A percentile compares a stretch with the other conserved stretches of the same genome.
Conservation (phyloP, 2,797 vertebrate species). For the Streptopelia turtur region DNA sequence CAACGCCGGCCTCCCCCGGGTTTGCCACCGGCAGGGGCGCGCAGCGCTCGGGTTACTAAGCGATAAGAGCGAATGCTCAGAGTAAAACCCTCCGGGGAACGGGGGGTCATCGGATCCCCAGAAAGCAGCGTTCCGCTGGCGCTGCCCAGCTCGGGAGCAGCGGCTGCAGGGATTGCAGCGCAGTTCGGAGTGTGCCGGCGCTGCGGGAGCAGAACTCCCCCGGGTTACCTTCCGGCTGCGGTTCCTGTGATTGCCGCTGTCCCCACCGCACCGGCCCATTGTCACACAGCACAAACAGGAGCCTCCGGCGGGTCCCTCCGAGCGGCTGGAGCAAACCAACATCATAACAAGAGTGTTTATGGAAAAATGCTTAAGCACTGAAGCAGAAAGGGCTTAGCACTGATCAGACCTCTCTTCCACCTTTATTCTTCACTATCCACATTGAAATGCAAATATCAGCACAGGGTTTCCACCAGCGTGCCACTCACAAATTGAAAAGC, state of each 20-base stretch:
- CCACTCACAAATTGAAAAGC: slow-evolving; percentile 99
- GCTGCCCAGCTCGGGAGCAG: too few species aligned
- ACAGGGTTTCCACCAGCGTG: slow-evolving; percentile 98
- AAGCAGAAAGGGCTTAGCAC: slow-evolving; percentile 99
- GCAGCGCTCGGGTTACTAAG: accelerated
- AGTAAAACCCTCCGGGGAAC: accelerated
- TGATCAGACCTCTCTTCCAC: slow-evolving; percentile 99
- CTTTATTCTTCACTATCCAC: slow-evolving; percentile 99
- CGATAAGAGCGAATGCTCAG: accelerated
- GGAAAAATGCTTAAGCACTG: slow-evolving; percentile 90
- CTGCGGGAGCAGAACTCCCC: not conserved
- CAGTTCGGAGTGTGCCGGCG: accelerated
- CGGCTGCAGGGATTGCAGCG: too few species aligned
- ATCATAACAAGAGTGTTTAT: slow-evolving; percentile 98
- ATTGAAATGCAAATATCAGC: slow-evolving; percentile 99
- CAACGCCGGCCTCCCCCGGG: accelerated
- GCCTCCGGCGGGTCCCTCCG: slow-evolving; percentile 82
- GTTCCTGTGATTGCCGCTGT: not conserved
- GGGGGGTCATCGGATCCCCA: not conserved
- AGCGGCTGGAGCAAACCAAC: slow-evolving; percentile 88
- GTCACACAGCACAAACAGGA: slow-evolving; percentile 87
- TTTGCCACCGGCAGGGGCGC: accelerated
- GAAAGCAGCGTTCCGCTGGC: not conserved
- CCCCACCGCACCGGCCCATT: slow-evolving; percentile 74
- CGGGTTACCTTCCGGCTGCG: not conserved